These are phyloP conservation scores for Falcaria lacertinaria DNA, from an alignment of 2,888 invertebrate genomes.

Conservation along the genomic window DNA sequence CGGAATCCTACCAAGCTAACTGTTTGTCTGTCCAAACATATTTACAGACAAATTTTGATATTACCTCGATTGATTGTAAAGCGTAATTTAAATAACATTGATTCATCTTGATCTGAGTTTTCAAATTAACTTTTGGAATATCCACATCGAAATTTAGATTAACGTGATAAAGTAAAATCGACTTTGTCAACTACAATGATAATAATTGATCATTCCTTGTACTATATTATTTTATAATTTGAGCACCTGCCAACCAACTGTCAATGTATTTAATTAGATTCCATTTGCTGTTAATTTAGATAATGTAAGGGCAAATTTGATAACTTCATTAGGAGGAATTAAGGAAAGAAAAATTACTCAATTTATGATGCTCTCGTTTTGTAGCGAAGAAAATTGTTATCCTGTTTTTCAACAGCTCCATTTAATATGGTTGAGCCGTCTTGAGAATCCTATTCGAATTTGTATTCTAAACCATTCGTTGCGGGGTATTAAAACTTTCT, in stretches of 20 bases:
- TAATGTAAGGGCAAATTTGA: slow-evolving; percentile 26
- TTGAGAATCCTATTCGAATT: slow-evolving; percentile 49
- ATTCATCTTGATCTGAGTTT: no score
- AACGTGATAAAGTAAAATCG: no score
- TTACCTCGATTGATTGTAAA: no score
- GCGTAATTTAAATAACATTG: no score
- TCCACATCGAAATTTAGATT: no score
- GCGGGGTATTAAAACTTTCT: slow-evolving; percentile 63
- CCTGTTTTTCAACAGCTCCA: slow-evolving; percentile 34
- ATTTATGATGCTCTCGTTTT: slow-evolving; percentile 32
- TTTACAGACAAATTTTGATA: no score
- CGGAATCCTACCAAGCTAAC: no score
- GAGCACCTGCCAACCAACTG: slow-evolving; percentile 6
- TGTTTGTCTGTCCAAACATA: no score
- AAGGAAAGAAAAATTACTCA: slow-evolving; percentile 25
- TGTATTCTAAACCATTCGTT: slow-evolving; percentile 58
- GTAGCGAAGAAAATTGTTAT: slow-evolving; percentile 38
- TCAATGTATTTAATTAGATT: background rate
- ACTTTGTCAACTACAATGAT: no score
- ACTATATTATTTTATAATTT: no score
- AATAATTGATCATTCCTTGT: no score
- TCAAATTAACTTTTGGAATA: no score
- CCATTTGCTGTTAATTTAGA: slow-evolving; percentile 19
- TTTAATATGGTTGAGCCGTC: slow-evolving; percentile 35
- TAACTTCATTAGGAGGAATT: slow-evolving; percentile 29